Evolutionary conservation across 2,888 invertebrate species (phyloP), one percentile per base, ranked within the genome.

Genomic region (Cryptosula pallasiana): DNA sequence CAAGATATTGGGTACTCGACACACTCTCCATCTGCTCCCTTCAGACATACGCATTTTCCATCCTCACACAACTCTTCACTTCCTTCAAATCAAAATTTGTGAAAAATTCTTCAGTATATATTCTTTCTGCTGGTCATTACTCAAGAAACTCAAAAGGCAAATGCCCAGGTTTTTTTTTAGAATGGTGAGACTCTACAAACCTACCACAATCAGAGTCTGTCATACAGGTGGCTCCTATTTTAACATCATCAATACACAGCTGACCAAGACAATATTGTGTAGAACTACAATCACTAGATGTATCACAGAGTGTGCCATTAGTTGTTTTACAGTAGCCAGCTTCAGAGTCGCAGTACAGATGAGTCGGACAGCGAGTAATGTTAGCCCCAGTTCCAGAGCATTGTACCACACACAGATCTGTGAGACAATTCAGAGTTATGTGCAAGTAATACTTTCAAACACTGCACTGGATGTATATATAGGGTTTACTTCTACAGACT

Each of bases 301-400:
- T 23, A 23, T 55, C 55, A 55, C 55, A 55, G 3, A 23, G 9
- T 23, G 16, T 25, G 5, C 55, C 55, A 23, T 20, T 55, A 3
- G 55, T 20, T 5, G 55, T 55, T 23, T 55, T 55, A 55, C 55
- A 55, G 55, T 55, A 55, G 55, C 55, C 55, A 55, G 16, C 55
- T 55, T 55, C 3, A 23, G 25, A 55, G 13, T 55, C 55, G 25
- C 55, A 55, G 55, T 55, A 55, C 55, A 55, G 25, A 25, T 55
- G 55, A n/a, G 55, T 23, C 13, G 55, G 55, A n/a, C 55, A 55
- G 16, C 16, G 16, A 23, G 55, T 20, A 55, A 25, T 55, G 13
- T 55, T 55, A 55, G 16, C 55, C 25, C 25, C 55, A 55, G 16
- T 25, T 55, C 25, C 55, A 3, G 55, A 23, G 23, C 55, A 55